A percentile compares a stretch with the other conserved stretches of the same genome.
Evolutionary conservation across 2,797 vertebrate species (phyloP).

Genomic region (Caiman crocodilus): DNA sequence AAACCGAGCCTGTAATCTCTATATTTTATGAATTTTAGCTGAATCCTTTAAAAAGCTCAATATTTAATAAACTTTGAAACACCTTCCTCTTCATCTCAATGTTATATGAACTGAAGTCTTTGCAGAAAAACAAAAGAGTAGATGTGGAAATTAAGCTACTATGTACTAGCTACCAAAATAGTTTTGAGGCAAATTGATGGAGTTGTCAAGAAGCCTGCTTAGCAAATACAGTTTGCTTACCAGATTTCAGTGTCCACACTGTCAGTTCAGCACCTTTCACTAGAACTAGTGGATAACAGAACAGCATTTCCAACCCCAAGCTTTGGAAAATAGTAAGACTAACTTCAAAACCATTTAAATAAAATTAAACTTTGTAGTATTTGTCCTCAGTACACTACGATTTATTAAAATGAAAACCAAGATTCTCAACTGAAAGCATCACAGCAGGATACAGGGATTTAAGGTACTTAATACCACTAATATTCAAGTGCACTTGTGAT

Average conservation of each 20-base stretch:
- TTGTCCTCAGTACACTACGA: background rate
- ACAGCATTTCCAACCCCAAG: background rate
- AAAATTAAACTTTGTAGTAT: background rate
- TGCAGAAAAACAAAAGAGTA: background rate
- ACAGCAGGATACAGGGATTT: background rate
- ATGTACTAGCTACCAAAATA: background rate
- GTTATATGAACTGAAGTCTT: background rate
- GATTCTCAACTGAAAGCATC: background rate
- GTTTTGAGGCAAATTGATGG: background rate
- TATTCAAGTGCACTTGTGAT: background rate
- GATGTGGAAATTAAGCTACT: background rate
- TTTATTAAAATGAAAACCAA: background rate
- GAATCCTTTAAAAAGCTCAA: background rate
- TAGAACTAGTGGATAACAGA: background rate
- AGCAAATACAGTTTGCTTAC: background rate
- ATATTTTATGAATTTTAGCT: background rate
- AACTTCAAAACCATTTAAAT: no score
- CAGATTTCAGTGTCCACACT: background rate
- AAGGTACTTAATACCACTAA: background rate
- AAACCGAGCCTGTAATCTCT: background rate
- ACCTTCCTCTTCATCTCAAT: background rate
- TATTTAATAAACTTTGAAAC: background rate
- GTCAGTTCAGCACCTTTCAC: background rate
- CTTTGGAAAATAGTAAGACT: background rate
- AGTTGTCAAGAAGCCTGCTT: background rate